Evolutionary conservation across 2,888 invertebrate species (phyloP).

Genomic region (Epiblema foenella): DNA sequence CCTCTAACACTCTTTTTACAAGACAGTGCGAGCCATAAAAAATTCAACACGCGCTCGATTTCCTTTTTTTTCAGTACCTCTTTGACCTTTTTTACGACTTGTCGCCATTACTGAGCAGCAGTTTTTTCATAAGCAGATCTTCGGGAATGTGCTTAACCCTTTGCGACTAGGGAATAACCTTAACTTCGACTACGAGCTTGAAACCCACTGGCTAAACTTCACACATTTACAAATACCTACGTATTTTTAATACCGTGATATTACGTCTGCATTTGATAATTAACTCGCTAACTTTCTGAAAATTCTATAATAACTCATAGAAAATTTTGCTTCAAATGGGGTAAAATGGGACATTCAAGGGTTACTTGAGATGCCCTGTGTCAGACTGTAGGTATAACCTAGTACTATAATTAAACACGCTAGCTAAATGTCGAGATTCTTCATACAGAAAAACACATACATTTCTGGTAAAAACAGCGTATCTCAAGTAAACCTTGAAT

Average conservation of each 20-base stretch:
- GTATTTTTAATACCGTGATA: not conserved
- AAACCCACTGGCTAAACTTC: slow-evolving; percentile 54
- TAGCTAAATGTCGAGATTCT: too few species aligned
- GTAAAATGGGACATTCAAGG: too few species aligned
- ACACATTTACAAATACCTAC: slow-evolving; percentile 8
- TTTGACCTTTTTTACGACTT: slow-evolving; percentile 65
- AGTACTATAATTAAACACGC: too few species aligned
- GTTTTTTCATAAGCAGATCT: slow-evolving; percentile 59
- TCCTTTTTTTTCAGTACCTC: slow-evolving; percentile 65
- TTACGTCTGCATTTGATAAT: not conserved
- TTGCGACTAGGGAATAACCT: slow-evolving; percentile 54
- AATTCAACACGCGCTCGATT: slow-evolving; percentile 70
- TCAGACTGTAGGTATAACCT: too few species aligned
- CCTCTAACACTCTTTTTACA: slow-evolving; percentile 64
- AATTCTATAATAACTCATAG: not conserved
- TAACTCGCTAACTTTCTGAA: not conserved
- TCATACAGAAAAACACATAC: too few species aligned
- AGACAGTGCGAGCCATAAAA: slow-evolving; percentile 70
- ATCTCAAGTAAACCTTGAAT: too few species aligned
- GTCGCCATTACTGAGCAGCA: slow-evolving; percentile 47
- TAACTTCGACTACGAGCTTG: slow-evolving; percentile 56
- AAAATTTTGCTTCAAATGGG: too few species aligned
- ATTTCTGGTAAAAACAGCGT: too few species aligned
- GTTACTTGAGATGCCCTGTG: too few species aligned
- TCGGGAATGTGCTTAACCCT: slow-evolving; percentile 48